Conservation (phyloP, 2,113 vertebrate species). For the Eudyptes chrysolophus region DNA sequence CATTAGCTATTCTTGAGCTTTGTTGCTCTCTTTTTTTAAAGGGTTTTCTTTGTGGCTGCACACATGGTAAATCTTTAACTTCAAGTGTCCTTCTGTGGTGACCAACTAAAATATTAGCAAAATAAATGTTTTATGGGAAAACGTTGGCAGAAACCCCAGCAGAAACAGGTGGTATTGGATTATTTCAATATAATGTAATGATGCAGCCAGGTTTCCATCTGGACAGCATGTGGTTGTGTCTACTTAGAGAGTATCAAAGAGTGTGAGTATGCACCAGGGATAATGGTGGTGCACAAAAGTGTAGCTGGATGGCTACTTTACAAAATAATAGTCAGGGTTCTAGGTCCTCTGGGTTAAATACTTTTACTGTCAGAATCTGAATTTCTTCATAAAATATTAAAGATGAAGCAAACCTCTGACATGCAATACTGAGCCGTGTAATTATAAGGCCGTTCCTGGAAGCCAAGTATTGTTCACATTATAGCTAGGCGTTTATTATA, state of each 20-base stretch:
- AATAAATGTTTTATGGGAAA: constrained; percentile 89
- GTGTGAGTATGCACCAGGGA: constrained; percentile 81
- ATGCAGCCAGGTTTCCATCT: constrained; percentile 89
- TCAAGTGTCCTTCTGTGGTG: constrained; percentile 85
- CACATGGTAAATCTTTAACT: constrained; percentile 83
- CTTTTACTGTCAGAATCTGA: constrained; percentile 80
- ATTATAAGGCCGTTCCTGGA: constrained; percentile 78
- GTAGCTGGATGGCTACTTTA: constrained; percentile 79
- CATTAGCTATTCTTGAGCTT: constrained; percentile 39
- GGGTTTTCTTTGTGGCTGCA: constrained; percentile 59
- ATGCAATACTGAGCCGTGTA: constrained; percentile 67
- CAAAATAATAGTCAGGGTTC: constrained; percentile 76
- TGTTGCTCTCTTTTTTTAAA: background rate
- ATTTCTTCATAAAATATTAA: constrained; percentile 86
- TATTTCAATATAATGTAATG: constrained; percentile 95
- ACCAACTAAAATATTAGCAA: constrained; percentile 87
- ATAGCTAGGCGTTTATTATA: constrained; percentile 74
- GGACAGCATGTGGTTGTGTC: constrained; percentile 84
- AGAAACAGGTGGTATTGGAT: constrained; percentile 94
- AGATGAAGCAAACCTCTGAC: constrained; percentile 75
- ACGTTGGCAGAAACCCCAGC: constrained; percentile 82
- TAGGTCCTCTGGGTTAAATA: constrained; percentile 82
- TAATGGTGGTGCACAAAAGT: constrained; percentile 76
- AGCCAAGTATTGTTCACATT: constrained; percentile 70
- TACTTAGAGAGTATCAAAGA: constrained; percentile 81